Evolutionary conservation across 2,797 vertebrate genomes (phyloP), one percentile per base, ranked within the genome.

Genomic region (Glossophaga mutica): DNA sequence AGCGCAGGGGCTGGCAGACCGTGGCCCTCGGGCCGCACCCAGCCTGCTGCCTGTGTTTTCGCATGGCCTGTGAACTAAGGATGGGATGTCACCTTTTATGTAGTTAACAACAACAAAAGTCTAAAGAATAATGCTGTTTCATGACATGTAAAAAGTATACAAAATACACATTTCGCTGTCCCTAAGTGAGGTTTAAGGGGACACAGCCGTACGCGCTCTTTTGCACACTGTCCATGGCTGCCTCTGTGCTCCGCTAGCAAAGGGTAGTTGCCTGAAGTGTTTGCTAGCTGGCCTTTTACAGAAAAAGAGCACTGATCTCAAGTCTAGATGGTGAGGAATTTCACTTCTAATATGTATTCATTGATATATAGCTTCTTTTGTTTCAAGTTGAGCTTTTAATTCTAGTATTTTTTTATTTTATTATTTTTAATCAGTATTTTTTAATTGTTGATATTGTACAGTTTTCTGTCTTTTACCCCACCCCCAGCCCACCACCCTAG

Each of bases 321-420:
- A 57, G 67, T 73, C 79, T 81, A 78, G 46, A 87, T 24, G 18
- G 22, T 77, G 22, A 89, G 50, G 55, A 44, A 71, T 84, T 91
- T 93, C 86, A 65, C 24, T 88, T 94, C 73, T 68, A 65, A 34
- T 82, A 48, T 44, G 5, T 55, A 82, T 48, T 76, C 50, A 83
- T 46, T 59, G 32, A 46, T 90, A 26, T 1, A 1, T 44, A 71
- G 29, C 73, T 97, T 82, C 26, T 65, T 86, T 70, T 74, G n/a
- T 70, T 85, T 71, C 14, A 96, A 48, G 12, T 79, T 92, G 7
- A 91, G 22, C 55, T 92, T 96, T 76, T 93, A 78, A 81, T 29
- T 85, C 57, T 34, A 24, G 39, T 89, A 89, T 67, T 57, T 48
- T 48, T n/a, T n/a, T n/a, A n/a, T n/a, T n/a, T n/a, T n/a, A n/a